Conservation (phyloP, 1,140 invertebrate genomes). For the Bombus confusus region DNA sequence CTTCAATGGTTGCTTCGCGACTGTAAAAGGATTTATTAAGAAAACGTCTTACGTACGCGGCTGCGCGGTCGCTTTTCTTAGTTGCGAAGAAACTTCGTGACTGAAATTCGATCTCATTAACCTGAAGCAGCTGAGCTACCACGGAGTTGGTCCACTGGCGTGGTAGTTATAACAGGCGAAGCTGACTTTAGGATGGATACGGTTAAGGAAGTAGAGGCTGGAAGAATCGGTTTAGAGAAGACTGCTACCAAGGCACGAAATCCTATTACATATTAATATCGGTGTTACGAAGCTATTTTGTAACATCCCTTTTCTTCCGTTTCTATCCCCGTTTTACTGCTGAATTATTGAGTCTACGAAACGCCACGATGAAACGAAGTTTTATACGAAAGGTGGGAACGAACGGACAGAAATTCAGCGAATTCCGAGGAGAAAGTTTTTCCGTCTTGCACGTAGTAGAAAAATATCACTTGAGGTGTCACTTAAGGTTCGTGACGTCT, state of each 20-base stretch:
- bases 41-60: neutral
- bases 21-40: neutral
- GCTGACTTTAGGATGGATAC: conserved; percentile 46
- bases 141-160: conserved; percentile 38
- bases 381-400: neutral
- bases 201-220: conserved; percentile 15
- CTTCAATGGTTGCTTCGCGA: neutral
- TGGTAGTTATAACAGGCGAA: conserved; percentile 23
- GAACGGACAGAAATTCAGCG: neutral
- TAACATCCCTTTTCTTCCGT: neutral
- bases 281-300: conserved; percentile 20
- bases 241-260: conserved; percentile 27
- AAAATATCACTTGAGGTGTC: neutral
- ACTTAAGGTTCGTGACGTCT: neutral
- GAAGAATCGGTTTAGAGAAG: conserved; percentile 23
- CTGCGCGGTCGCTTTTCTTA: neutral
- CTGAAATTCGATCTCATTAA: conserved; percentile 58
- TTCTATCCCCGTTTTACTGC: no score
- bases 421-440: neutral
- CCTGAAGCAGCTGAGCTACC: conserved; percentile 19
- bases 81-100: conserved; percentile 46
- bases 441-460: neutral
- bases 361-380: neutral
- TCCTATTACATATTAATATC: conserved; percentile 49
- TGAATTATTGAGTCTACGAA: neutral